Evolutionary conservation across 2,888 invertebrate genomes (phyloP).

Genomic region (Caenorhabditis afra): DNA sequence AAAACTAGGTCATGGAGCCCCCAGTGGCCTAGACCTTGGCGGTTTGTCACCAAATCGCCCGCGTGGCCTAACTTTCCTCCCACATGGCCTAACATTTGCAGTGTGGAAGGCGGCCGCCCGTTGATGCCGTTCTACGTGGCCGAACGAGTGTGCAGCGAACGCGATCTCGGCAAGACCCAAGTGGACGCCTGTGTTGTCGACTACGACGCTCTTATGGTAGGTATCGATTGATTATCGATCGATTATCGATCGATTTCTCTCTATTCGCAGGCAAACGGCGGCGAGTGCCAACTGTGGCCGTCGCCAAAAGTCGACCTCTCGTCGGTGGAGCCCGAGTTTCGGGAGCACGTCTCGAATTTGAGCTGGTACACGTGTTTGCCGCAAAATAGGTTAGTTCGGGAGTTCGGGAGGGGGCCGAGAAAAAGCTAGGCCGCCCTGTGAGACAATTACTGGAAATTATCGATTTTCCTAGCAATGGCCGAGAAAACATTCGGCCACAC

Average conservation of each 20-base stretch:
- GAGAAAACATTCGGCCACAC: too few relatives aligned
- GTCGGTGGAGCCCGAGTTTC: slow-evolving; percentile 75
- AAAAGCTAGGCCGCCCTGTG: too few relatives aligned
- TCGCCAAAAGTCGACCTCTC: slow-evolving; percentile 73
- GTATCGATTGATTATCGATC: too few relatives aligned
- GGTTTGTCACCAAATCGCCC: too few relatives aligned
- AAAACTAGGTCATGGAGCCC: too few relatives aligned
- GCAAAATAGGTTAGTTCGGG: slow-evolving; percentile 69
- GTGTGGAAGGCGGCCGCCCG: slow-evolving; percentile 76
- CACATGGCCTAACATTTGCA: slow-evolving; percentile 49
- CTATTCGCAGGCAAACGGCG: slow-evolving; percentile 71
- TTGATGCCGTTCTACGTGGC: slow-evolving; percentile 79
- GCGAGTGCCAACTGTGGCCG: slow-evolving; percentile 78
- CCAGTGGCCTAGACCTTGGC: too few relatives aligned
- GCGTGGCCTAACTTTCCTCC: neutral
- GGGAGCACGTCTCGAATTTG: slow-evolving; percentile 72
- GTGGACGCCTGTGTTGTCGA: slow-evolving; percentile 76
- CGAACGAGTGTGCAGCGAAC: slow-evolving; percentile 76
- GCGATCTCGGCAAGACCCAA: slow-evolving; percentile 76
- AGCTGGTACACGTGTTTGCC: slow-evolving; percentile 78
- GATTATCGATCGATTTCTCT: neutral
- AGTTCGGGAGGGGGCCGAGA: neutral
- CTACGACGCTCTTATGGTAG: slow-evolving; percentile 72
- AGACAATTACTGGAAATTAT: too few relatives aligned
- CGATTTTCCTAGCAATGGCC: too few relatives aligned